Evolutionary conservation across 2,888 invertebrate genomes (phyloP).

Genomic region (Ophioninae sp.): DNA sequence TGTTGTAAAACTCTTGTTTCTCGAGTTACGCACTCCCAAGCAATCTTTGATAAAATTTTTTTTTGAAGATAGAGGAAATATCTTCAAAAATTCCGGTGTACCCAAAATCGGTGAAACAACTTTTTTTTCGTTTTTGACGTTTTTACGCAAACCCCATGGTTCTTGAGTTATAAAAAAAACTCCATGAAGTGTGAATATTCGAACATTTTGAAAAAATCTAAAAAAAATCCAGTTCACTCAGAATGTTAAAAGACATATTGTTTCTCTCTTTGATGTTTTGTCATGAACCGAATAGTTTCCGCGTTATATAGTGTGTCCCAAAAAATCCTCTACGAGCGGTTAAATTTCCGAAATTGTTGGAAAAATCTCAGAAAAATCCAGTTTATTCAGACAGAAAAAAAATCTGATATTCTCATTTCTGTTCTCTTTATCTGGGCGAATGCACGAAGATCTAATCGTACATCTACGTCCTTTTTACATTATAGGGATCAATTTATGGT

Average conservation of each 20-base stretch:
- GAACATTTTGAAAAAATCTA: background rate
- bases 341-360: background rate
- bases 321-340: background rate
- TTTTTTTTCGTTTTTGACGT: background rate
- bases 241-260: background rate
- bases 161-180: background rate
- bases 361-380: background rate
- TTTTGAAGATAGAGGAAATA: background rate
- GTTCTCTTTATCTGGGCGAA: background rate
- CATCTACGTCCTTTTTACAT: background rate
- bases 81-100: background rate
- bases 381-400: background rate
- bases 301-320: too few relatives aligned
- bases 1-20: too few relatives aligned
- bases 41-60: too few relatives aligned
- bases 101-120: background rate
- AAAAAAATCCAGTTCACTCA: background rate
- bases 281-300: background rate
- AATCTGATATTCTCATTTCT: background rate
- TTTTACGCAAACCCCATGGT: background rate
- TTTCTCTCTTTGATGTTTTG: background rate
- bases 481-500: slow-evolving; percentile 91
- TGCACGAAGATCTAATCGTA: background rate
- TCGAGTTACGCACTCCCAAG: too few relatives aligned
- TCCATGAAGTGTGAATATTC: background rate